These are phyloP conservation scores for Zaprionus vittiger DNA, from an alignment of 1,140 invertebrate genomes.

Conservation along the genomic window DNA sequence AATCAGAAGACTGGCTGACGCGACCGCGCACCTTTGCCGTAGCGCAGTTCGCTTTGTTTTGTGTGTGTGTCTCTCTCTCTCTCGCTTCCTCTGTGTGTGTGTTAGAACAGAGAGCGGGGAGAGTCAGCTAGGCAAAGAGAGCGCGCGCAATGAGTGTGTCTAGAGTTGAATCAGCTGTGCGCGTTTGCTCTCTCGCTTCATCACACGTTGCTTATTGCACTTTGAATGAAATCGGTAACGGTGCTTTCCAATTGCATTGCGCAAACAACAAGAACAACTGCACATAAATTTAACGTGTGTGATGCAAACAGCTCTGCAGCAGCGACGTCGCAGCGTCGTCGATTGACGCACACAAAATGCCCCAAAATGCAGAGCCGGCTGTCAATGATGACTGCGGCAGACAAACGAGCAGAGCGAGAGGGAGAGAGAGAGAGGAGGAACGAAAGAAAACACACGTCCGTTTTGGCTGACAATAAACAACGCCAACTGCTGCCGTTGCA, in stretches of 20 bases:
- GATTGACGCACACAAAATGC: conserved; percentile 76
- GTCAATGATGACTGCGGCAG: conserved; percentile 46
- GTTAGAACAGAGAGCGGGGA: conserved; percentile 57
- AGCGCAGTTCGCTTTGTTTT: conserved; percentile 69
- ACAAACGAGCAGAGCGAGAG: conserved; percentile 13
- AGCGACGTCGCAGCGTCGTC: conserved; percentile 1
- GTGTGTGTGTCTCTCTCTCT: conserved; percentile 21
- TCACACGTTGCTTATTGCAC: conserved; percentile 47
- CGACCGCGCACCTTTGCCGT: conserved; percentile 72
- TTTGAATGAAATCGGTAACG: conserved; percentile 75
- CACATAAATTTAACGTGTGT: conserved; percentile 35
- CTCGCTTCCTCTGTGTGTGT: conserved; percentile 22
- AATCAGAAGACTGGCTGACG: conserved; percentile 78
- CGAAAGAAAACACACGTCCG: conserved; percentile 26
- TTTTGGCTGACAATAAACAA: conserved; percentile 63
- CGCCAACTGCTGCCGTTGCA: conserved; percentile 12
- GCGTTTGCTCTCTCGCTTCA: conserved; percentile 12
- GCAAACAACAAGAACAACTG: conserved; percentile 42
- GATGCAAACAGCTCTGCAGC: conserved; percentile 32
- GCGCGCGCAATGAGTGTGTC: conserved; percentile 10
- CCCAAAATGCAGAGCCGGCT: conserved; percentile 41
- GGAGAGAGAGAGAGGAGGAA: background rate
- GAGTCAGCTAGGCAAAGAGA: conserved; percentile 23
- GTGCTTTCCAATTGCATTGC: conserved; percentile 74
- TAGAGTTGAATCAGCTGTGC: conserved; percentile 64